Conservation (phyloP, 2,888 invertebrate genomes). For the Eupeodes luniger region DNA sequence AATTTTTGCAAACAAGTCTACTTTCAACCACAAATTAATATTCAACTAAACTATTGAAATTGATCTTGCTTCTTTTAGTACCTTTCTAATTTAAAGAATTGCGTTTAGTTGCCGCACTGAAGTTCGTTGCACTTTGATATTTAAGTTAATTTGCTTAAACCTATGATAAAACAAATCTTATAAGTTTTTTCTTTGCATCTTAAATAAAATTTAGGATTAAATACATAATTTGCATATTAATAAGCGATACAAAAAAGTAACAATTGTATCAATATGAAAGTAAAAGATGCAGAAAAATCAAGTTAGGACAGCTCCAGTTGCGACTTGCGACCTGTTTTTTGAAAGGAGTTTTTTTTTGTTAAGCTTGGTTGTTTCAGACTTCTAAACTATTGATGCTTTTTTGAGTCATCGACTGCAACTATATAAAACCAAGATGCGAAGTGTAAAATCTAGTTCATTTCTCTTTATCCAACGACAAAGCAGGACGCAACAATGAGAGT, state of each 20-base stretch:
- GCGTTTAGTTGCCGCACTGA: too few species aligned
- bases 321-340: slow-evolving; percentile 26
- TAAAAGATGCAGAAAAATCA: slow-evolving; percentile 1
- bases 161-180: background rate
- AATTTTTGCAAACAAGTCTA: too few species aligned
- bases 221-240: slow-evolving; percentile 16
- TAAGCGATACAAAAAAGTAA: slow-evolving; percentile 5
- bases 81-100: too few species aligned
- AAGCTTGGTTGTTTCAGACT: background rate
- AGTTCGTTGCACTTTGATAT: slow-evolving; percentile 25
- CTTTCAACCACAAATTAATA: too few species aligned
- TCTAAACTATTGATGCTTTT: background rate
- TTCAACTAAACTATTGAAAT: too few species aligned
- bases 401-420: background rate
- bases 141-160: background rate
- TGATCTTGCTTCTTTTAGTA: too few species aligned
- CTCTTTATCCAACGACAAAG: slow-evolving; percentile 42
- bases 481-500: slow-evolving; percentile 48
- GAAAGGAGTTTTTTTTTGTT: background rate
- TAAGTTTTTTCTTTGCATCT: background rate
- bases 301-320: slow-evolving; percentile 1
- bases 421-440: slow-evolving; percentile 27
- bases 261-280: slow-evolving; percentile 7
- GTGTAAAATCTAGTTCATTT: slow-evolving; percentile 17
- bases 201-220: background rate